Conservation (phyloP, 1,140 invertebrate genomes). For the Drosophila kurseongensis region DNA sequence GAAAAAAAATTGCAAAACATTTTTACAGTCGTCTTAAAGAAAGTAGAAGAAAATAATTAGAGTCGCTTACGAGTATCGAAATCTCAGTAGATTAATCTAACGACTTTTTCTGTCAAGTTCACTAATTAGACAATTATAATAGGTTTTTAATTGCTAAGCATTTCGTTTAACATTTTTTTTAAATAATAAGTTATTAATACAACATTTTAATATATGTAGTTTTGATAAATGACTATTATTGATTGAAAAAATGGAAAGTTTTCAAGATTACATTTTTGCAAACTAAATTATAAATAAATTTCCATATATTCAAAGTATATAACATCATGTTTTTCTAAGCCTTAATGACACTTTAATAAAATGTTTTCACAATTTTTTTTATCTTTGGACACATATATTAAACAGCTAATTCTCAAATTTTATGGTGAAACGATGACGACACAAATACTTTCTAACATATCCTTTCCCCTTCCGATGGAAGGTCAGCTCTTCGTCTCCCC, state of each 20-base stretch:
- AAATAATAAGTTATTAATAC: no score
- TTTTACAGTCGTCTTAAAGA: neutral
- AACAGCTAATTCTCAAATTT: neutral
- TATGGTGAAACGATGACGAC: conserved; percentile 4
- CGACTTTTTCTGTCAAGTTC: neutral
- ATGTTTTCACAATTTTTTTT: neutral
- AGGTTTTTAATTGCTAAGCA: neutral
- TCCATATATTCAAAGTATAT: neutral
- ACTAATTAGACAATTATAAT: neutral
- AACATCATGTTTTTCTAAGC: neutral
- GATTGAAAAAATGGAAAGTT: no score
- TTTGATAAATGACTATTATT: no score
- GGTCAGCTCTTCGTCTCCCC: conserved; percentile 1
- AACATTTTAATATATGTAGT: no score
- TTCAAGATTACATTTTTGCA: no score
- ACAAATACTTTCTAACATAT: neutral
- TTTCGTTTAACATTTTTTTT: no score
- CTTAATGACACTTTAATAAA: conserved; percentile 1
- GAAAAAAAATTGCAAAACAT: conserved; percentile 5
- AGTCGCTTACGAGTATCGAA: neutral
- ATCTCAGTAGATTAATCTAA: neutral
- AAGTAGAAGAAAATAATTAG: neutral
- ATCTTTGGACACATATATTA: neutral
- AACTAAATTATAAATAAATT: no score
- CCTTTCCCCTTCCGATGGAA: conserved; percentile 13